A percentile compares a stretch with the other conserved stretches of the same genome.
Conservation (phyloP, 2,797 vertebrate genomes). For the Choloepus didactylus region DNA sequence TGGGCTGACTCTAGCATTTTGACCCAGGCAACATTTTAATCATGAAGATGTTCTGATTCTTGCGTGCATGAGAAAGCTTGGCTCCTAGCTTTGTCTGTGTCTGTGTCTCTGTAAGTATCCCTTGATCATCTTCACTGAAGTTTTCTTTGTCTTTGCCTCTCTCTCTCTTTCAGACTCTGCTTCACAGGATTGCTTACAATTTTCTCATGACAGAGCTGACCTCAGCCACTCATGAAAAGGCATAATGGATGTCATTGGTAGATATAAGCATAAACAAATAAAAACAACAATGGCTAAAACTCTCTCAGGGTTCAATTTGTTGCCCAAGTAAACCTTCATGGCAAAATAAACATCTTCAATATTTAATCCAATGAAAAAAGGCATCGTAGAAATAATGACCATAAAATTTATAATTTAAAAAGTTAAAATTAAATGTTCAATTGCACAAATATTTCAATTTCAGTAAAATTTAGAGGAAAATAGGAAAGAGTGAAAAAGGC, state of each 20-base stretch:
- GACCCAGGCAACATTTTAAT: not conserved
- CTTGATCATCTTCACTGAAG: not conserved
- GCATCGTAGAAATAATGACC: not conserved
- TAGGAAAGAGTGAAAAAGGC: not conserved
- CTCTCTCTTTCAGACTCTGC: not conserved
- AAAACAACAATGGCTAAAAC: not conserved
- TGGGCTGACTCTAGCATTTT: not conserved
- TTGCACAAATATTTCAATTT: not conserved
- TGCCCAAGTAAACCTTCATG: not conserved
- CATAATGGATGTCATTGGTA: not conserved
- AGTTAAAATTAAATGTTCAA: not conserved
- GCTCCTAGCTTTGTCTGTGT: not conserved
- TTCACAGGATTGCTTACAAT: not conserved
- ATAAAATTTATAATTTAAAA: not conserved
- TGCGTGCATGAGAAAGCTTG: not conserved
- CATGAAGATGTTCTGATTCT: not conserved
- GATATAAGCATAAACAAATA: not conserved
- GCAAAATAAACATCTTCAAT: not conserved
- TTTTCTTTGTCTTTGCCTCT: not conserved
- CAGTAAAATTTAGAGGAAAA: not conserved
- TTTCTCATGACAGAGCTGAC: not conserved
- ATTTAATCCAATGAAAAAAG: not conserved
- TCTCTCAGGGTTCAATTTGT: not conserved
- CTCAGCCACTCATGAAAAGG: not conserved
- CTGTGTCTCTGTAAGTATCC: not conserved